A percentile compares a stretch with the other conserved stretches of the same genome.
Evolutionary conservation across 2,888 invertebrate species (phyloP).

Genomic region (Caenorhabditis virilis): DNA sequence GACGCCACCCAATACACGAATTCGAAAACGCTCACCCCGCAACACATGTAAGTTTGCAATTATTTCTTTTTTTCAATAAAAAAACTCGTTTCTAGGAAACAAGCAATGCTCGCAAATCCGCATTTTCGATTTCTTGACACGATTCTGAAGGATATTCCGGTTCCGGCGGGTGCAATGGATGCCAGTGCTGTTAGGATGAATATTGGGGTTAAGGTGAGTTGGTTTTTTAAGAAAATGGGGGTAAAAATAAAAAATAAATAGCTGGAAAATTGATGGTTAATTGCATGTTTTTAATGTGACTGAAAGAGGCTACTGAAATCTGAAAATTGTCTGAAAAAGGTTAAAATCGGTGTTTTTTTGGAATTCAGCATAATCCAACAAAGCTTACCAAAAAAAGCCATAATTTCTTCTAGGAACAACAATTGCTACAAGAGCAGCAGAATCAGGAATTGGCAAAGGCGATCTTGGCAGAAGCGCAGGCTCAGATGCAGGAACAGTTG

Average conservation of each 20-base stretch:
- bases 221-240: too few relatives aligned
- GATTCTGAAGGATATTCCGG: constrained; percentile 54
- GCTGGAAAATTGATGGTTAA: too few relatives aligned
- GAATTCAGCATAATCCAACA: neutral
- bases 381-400: too few relatives aligned
- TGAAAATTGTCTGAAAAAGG: too few relatives aligned
- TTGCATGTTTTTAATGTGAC: too few relatives aligned
- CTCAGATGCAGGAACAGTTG: constrained; percentile 18
- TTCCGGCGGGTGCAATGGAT: too few relatives aligned
- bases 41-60: constrained; percentile 57
- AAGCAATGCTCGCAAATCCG: constrained; percentile 56
- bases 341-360: too few relatives aligned
- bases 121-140: constrained; percentile 61
- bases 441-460: constrained; percentile 16
- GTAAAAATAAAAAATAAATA: too few relatives aligned
- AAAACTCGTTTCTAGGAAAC: constrained; percentile 47
- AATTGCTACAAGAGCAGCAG: constrained; percentile 24
- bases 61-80: neutral
- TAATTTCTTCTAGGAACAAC: constrained; percentile 15
- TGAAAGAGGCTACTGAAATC: too few relatives aligned
- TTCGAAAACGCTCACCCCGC: constrained; percentile 60
- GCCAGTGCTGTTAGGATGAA: too few relatives aligned
- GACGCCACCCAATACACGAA: constrained; percentile 35
- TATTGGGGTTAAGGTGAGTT: too few relatives aligned
- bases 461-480: constrained; percentile 20